phyloP scores from a whole-genome alignment of 2,797 vertebrate species.

The Fistularia tabacaria region DNA sequence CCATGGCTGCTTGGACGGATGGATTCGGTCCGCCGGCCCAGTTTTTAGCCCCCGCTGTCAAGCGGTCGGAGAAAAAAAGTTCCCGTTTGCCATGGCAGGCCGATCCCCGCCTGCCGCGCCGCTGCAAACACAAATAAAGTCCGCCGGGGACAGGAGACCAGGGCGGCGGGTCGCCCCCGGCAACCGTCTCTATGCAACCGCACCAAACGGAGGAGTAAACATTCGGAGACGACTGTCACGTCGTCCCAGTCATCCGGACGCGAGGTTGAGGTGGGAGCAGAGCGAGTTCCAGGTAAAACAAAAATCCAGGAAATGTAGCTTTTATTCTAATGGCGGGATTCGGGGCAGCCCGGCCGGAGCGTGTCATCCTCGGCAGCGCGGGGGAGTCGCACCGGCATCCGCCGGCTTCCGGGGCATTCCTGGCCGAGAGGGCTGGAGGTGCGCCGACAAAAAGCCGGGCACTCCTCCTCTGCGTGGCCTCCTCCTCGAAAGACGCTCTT shows the following conservation, averaged over 20 bases:
- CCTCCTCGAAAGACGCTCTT: constrained; percentile 15
- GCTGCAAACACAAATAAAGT: constrained; percentile 29
- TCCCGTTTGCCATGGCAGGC: constrained; percentile 10
- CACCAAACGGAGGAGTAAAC: constrained; percentile 64
- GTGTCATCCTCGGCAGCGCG: constrained; percentile 47
- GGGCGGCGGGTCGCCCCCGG: constrained; percentile 44
- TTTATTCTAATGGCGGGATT: too few species aligned
- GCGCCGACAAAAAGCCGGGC: constrained; percentile 20
- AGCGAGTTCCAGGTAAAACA: constrained; percentile 42
- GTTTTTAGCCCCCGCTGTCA: constrained; percentile 13
- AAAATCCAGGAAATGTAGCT: background rate
- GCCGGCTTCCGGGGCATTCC: constrained; percentile 35
- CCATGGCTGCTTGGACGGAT: constrained; percentile 70
- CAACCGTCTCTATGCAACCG: constrained; percentile 68
- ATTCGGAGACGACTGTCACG: constrained; percentile 39
- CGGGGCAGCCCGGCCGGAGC: constrained; percentile 8
- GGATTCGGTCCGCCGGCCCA: background rate
- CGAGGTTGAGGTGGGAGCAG: constrained; percentile 31
- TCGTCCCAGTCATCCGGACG: constrained; percentile 47
- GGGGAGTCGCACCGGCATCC: constrained; percentile 23
- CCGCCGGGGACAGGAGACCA: constrained; percentile 33
- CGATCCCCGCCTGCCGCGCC: background rate
- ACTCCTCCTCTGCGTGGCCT: constrained; percentile 28
- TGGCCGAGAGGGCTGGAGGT: constrained; percentile 26
- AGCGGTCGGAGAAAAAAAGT: background rate